Evolutionary conservation across 2,113 vertebrate species (phyloP), one percentile per base, ranked within the genome.

Genomic region (Eurystomus gularis): DNA sequence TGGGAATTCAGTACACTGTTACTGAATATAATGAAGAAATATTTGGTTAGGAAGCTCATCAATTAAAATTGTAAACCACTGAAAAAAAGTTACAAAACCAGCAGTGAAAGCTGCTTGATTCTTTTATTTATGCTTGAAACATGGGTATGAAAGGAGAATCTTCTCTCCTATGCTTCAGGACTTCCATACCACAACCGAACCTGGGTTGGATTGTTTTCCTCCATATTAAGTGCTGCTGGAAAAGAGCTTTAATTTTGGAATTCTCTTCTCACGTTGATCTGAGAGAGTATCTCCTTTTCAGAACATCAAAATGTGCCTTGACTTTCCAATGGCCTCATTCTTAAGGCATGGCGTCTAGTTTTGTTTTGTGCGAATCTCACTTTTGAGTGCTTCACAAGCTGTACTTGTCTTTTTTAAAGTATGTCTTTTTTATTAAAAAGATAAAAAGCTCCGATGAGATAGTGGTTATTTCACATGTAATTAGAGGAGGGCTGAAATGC

Each of bases 401-500:
- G 31, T 51, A 16, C 33, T 77, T 90, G 23, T 69, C 39, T 71
- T 26, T 73, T 82, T 46, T 73, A 24, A 95, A 91, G 33, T 48
- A 92, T 70, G 24, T 9, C 64, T 70, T 86, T 82, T 91, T 96
- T 78, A 95, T 93, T 86, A 95, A 93, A 88, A 86, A 92, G 90
- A 86, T 88, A 13, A 93, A 88, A 93, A 62, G 15, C 46, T 75
- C 49, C 87, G 82, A 95, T 91, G 81, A 77, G 80, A 83, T 17
- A 77, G 31, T 23, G n/a, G 19, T 88, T 87, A 82, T 91, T 96
- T 91, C 39, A n/a, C 72, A 73, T 62, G 16, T 92, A 95, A 62
- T 94, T 95, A 90, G 16, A 88, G 26, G 33, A 77, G 23, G 35
- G 39, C 66, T 90, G 29, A 86, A 90, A 71, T 65, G 70, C 9